Percentiles rank a stretch among this genome's conserved stretches.
Evolutionary conservation across 2,797 vertebrate species (phyloP).

Genomic region (Odontamblyopus rebecca): DNA sequence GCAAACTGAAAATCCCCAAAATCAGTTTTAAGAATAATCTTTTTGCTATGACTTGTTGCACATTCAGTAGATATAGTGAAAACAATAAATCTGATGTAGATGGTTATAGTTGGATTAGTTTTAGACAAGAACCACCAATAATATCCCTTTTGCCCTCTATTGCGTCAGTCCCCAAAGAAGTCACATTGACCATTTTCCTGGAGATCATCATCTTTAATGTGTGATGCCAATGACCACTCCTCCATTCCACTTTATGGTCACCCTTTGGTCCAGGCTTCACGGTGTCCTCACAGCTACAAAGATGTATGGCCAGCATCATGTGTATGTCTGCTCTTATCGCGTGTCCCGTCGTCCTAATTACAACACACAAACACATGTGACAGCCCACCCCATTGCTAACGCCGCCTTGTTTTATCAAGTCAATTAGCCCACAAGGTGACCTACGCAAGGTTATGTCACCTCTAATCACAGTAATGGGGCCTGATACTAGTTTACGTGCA

Average conservation of each 20-base stretch:
- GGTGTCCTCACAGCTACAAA: neutral
- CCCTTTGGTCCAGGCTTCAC: neutral
- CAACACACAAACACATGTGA: conserved; percentile 19
- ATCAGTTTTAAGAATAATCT: too few relatives aligned
- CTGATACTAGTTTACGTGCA: conserved; percentile 4
- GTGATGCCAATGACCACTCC: neutral
- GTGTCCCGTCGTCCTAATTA: conserved; percentile 24
- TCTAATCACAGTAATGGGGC: conserved; percentile 33
- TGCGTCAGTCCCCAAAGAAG: neutral
- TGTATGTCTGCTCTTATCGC: conserved; percentile 4
- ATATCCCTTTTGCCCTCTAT: conserved; percentile 2
- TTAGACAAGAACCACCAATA: neutral
- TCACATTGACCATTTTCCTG: conserved; percentile 1
- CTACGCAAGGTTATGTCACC: conserved; percentile 44
- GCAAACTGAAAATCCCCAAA: too few relatives aligned
- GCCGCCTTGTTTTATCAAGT: conserved; percentile 38
- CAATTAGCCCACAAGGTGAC: conserved; percentile 58
- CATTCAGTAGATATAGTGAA: too few relatives aligned
- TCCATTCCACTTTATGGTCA: neutral
- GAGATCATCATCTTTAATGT: neutral
- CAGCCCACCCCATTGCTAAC: conserved; percentile 23
- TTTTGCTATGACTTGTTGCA: too few relatives aligned
- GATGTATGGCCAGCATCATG: conserved; percentile 12
- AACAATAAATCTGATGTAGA: too few relatives aligned
- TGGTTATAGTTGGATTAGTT: too few relatives aligned